Base-by-base conservation (phyloP, 2,113 vertebrate species). In the Pelecanus crispus region DNA sequence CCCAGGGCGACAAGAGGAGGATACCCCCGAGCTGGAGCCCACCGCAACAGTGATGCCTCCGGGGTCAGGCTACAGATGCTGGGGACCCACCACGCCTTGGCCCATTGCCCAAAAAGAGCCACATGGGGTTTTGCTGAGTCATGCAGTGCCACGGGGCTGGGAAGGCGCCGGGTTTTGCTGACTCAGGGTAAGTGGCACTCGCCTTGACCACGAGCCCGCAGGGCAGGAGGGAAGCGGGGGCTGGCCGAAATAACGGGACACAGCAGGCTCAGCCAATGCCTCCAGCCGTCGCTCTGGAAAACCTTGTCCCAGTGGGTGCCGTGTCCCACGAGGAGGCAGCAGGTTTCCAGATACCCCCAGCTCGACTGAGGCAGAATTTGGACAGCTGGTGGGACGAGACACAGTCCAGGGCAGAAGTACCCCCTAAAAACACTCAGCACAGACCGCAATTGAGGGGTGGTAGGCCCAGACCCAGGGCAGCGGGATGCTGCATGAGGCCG, bases 401-500 rank as follows among this genome's bases (percentile, higher is more conserved):
- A 3, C 26, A 90, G 45, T 21, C 26, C 21, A 11, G 26, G 6
- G 34, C 36, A 40, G 50, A 52, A n/a, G 38, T 14, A 20, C 3
- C 15, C 34, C 72, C 55, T 34, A 24, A 56, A 91, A 84, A 40
- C 42, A 40, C 10, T 36, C 0, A 0, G 34, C 34, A 42, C 2
- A 1, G 13, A 56, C 31, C 8, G 2, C 20, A 32, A 1, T 0
- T 4, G 0, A 7, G 10, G 38, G 10, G 1, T 3, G 0, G 11
- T 3, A 4, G 68, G 67, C 59, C 55, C 14, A 20, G 31, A 66
- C 4, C 7, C 8, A 4, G 24, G 38, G 34, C 18, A 70, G 42
- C 0, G 1, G 38, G 68, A 52, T 68, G 29, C 53, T 65, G 26
- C 1, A 1, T 13, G 40, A 77, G 52, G 67, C 67, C 7, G 2